Percentiles rank a stretch among this genome's conserved stretches.
phyloP scores from a whole-genome alignment of 2,113 vertebrate species.

The Perccottus glenii region DNA sequence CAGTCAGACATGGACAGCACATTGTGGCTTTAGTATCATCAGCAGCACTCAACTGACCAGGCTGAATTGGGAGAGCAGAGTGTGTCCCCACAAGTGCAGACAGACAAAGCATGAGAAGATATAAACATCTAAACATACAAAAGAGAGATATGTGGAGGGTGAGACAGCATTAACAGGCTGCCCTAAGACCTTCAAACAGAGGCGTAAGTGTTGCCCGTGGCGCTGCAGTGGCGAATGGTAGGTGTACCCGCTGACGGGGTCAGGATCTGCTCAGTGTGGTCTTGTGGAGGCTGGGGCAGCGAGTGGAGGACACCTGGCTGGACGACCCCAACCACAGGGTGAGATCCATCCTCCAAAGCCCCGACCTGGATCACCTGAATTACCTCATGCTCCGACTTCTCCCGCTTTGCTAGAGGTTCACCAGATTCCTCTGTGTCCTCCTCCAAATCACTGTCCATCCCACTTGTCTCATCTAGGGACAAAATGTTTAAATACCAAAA shows the following conservation, averaged over 20 bases:
- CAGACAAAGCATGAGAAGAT: conserved; percentile 54
- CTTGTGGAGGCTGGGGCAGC: conserved; percentile 65
- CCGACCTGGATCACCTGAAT: conserved; percentile 83
- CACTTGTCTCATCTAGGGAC: conserved; percentile 76
- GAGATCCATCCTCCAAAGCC: conserved; percentile 73
- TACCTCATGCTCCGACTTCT: conserved; percentile 78
- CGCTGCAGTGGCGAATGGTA: conserved; percentile 82
- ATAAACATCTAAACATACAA: conserved; percentile 49
- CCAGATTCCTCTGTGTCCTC: conserved; percentile 77
- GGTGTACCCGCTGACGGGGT: conserved; percentile 71
- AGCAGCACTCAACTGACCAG: conserved; percentile 23
- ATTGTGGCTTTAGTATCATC: conserved; percentile 40
- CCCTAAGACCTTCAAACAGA: conserved; percentile 74
- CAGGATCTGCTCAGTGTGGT: conserved; percentile 78
- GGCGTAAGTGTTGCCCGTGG: conserved; percentile 81
- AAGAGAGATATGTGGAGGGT: conserved; percentile 52
- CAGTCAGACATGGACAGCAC: conserved; percentile 58
- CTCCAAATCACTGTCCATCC: conserved; percentile 82
- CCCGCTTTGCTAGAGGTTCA: conserved; percentile 79
- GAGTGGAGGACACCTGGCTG: conserved; percentile 77
- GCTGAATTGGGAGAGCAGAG: conserved; percentile 28
- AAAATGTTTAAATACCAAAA: background rate
- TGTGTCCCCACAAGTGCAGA: conserved; percentile 55
- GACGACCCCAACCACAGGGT: conserved; percentile 80
- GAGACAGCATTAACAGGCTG: conserved; percentile 33